A percentile compares a stretch with the other conserved stretches of the same genome.
Conservation (phyloP, 2,888 invertebrate species). For the Polymixis lichenea region DNA sequence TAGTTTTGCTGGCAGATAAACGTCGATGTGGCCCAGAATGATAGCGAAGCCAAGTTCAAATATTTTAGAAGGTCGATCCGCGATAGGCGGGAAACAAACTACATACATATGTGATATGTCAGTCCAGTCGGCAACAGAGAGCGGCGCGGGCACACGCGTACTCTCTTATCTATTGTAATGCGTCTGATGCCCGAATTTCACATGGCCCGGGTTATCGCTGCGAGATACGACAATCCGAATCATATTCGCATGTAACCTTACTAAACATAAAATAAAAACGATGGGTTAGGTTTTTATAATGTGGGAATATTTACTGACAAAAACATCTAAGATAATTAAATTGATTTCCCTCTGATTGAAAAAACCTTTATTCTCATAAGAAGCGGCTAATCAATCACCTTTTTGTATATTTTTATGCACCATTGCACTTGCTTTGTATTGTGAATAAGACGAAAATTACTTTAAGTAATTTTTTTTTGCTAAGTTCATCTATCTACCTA, state of each 20-base stretch:
- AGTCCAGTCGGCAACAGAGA: slow-evolving; percentile 74
- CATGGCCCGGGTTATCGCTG: slow-evolving; percentile 71
- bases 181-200: slow-evolving; percentile 68
- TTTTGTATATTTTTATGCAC: slow-evolving; percentile 24
- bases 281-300: slow-evolving; percentile 27
- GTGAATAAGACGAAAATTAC: slow-evolving; percentile 8
- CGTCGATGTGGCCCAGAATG: slow-evolving; percentile 67
- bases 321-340: slow-evolving; percentile 19
- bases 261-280: slow-evolving; percentile 38
- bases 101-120: slow-evolving; percentile 78
- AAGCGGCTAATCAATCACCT: slow-evolving; percentile 33
- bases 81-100: slow-evolving; percentile 75
- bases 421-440: slow-evolving; percentile 26
- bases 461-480: neutral
- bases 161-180: slow-evolving; percentile 65
- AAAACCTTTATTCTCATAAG: slow-evolving; percentile 13
- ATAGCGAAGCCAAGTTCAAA: slow-evolving; percentile 80
- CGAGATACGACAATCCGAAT: slow-evolving; percentile 57
- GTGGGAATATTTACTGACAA: slow-evolving; percentile 13
- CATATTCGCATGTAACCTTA: slow-evolving; percentile 53
- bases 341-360: slow-evolving; percentile 16
- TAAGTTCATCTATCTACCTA: neutral
- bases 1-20: slow-evolving; percentile 69
- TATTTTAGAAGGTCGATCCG: slow-evolving; percentile 81
- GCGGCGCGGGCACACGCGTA: slow-evolving; percentile 65